Conservation (phyloP, 1,140 invertebrate genomes). For the Monomorium pharaonis region DNA sequence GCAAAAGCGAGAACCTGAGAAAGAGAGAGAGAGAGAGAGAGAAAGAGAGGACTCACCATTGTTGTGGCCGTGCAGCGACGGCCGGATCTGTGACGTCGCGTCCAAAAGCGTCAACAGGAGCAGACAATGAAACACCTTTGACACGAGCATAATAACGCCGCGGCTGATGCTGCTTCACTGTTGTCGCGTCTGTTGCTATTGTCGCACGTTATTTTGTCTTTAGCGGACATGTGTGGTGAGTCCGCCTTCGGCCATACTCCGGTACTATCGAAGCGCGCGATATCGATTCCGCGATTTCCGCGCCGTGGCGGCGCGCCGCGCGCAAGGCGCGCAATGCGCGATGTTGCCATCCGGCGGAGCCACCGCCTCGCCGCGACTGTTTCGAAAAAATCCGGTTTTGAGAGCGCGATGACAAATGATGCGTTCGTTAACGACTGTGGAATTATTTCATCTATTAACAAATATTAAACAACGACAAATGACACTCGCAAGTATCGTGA, state of each 20-base stretch:
- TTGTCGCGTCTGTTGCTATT: slow-evolving; percentile 34
- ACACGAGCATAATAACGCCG: slow-evolving; percentile 82
- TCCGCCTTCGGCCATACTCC: slow-evolving; percentile 78
- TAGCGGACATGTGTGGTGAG: slow-evolving; percentile 76
- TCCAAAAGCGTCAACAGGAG: slow-evolving; percentile 82
- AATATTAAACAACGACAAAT: too few relatives aligned
- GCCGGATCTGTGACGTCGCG: slow-evolving; percentile 80
- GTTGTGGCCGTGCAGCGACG: slow-evolving; percentile 83
- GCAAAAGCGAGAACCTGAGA: neutral
- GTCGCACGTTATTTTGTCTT: slow-evolving; percentile 72
- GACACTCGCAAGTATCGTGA: too few relatives aligned
- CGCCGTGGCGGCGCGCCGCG: slow-evolving; percentile 51
- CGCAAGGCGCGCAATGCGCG: neutral
- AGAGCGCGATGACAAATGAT: too few relatives aligned
- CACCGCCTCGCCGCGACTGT: neutral
- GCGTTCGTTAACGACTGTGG: too few relatives aligned
- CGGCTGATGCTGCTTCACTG: slow-evolving; percentile 51
- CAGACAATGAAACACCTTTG: slow-evolving; percentile 80
- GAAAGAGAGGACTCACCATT: slow-evolving; percentile 82
- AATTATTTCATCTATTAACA: too few relatives aligned
- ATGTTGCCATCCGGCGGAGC: neutral
- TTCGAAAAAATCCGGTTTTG: too few relatives aligned
- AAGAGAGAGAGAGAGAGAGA: slow-evolving; percentile 15
- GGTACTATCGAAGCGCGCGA: slow-evolving; percentile 68
- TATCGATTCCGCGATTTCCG: slow-evolving; percentile 68